A percentile compares a stretch with the other conserved stretches of the same genome.
phyloP scores from a whole-genome alignment of 2,797 vertebrate genomes.

The Peromyscus eremicus region DNA sequence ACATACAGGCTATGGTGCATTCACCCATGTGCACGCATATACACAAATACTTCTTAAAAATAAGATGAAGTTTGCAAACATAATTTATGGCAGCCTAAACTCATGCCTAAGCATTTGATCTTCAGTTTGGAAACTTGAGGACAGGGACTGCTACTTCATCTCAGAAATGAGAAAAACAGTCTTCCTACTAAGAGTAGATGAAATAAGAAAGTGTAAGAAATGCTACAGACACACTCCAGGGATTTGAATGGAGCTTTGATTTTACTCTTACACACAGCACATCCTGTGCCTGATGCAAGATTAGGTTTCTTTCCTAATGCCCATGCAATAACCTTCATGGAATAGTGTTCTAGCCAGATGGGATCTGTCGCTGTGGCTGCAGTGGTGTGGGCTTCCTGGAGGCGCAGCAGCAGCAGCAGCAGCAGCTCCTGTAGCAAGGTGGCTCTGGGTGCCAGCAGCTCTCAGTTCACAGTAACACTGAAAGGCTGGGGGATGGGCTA shows the following conservation, averaged over 20 bases:
- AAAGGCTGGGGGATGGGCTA: conserved; percentile 49
- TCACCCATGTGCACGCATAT: no score
- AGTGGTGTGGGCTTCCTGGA: background rate
- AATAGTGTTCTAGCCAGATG: background rate
- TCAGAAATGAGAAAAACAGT: conserved; percentile 16
- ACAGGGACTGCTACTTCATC: background rate
- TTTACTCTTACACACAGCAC: background rate
- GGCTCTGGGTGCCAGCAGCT: conserved; percentile 13
- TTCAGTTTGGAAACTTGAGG: background rate
- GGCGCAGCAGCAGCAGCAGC: background rate
- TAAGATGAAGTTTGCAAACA: background rate
- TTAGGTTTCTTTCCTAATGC: conserved; percentile 43
- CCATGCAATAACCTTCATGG: background rate
- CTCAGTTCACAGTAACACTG: conserved; percentile 66
- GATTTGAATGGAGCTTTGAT: background rate
- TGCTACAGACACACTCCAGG: background rate
- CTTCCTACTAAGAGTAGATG: background rate
- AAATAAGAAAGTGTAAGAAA: background rate
- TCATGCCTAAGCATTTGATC: background rate
- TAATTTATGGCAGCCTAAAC: background rate
- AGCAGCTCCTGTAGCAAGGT: background rate
- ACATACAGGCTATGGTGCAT: background rate
- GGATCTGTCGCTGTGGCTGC: conserved; percentile 2
- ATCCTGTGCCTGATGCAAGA: background rate
- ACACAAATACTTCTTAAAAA: background rate